Evolutionary conservation across 2,797 vertebrate species (phyloP).

Genomic region (Crenichthys baileyi): DNA sequence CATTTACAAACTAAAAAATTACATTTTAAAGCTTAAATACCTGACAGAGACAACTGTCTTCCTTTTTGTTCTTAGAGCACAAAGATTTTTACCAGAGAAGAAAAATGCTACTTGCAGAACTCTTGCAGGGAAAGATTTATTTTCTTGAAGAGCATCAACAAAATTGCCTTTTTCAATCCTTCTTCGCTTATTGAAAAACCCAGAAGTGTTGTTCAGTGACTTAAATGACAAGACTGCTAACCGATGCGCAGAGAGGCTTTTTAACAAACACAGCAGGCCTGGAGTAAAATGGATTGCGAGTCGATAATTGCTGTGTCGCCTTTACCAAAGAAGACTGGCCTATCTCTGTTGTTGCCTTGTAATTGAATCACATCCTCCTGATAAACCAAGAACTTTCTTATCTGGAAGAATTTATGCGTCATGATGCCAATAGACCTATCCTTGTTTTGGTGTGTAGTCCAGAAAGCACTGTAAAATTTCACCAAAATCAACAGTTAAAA

Average conservation of each 20-base stretch:
- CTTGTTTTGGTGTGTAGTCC: conserved; percentile 8
- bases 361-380: conserved; percentile 48
- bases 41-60: background rate
- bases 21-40: background rate
- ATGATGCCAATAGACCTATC: conserved; percentile 24
- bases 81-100: conserved; percentile 2
- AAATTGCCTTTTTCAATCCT: conserved; percentile 31
- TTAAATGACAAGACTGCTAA: conserved; percentile 23
- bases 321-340: conserved; percentile 26
- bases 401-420: conserved; percentile 43
- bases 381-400: conserved; percentile 65
- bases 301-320: conserved; percentile 34
- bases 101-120: conserved; percentile 23
- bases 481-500: conserved; percentile 18
- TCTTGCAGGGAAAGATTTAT: conserved; percentile 31
- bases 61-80: background rate
- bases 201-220: conserved; percentile 27
- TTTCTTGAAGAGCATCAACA: conserved; percentile 22
- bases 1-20: background rate
- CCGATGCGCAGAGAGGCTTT: conserved; percentile 19
- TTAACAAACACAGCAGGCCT: conserved; percentile 19
- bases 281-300: conserved; percentile 39
- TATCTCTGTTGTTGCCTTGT: conserved; percentile 39
- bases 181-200: conserved; percentile 31
- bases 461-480: conserved; percentile 14